Conservation (phyloP, 1,140 invertebrate species). For the Diplogasteroides magnus region DNA sequence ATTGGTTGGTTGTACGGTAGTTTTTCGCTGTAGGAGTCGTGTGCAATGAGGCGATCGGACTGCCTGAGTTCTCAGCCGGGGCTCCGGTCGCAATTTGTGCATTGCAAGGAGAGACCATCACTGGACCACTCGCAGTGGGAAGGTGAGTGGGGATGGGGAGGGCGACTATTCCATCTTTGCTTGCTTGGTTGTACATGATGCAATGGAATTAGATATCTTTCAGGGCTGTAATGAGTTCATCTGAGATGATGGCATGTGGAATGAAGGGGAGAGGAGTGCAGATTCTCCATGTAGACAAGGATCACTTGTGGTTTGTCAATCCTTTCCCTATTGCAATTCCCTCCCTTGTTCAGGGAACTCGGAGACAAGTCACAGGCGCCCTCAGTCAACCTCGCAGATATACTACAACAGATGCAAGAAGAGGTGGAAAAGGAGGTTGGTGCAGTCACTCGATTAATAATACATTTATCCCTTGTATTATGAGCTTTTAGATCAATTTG, state of each 20-base stretch:
- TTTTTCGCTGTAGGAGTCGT: neutral
- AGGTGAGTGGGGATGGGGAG: too few species aligned
- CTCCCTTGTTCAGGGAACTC: slow-evolving; percentile 13
- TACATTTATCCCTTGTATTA: too few species aligned
- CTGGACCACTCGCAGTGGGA: slow-evolving; percentile 27
- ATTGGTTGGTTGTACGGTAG: neutral
- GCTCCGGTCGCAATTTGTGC: slow-evolving; percentile 5
- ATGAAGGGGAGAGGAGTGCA: slow-evolving; percentile 33
- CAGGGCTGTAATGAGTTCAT: slow-evolving; percentile 29
- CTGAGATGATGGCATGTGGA: slow-evolving; percentile 20
- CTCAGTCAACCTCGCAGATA: neutral
- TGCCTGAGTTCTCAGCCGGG: neutral
- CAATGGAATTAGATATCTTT: neutral
- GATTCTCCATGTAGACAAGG: slow-evolving; percentile 24
- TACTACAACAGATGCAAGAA: neutral
- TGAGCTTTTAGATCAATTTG: too few species aligned
- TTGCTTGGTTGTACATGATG: too few species aligned
- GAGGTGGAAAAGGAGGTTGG: slow-evolving; percentile 8
- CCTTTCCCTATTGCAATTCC: neutral
- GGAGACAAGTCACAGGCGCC: slow-evolving; percentile 5
- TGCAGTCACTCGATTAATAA: too few species aligned
- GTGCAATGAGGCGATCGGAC: neutral
- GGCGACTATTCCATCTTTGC: neutral
- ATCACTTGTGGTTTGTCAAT: slow-evolving; percentile 18
- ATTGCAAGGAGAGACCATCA: neutral